These are phyloP conservation scores for Rhinopomastus cyanomelas DNA, from an alignment of 2,113 vertebrate genomes.

Conservation along the genomic window DNA sequence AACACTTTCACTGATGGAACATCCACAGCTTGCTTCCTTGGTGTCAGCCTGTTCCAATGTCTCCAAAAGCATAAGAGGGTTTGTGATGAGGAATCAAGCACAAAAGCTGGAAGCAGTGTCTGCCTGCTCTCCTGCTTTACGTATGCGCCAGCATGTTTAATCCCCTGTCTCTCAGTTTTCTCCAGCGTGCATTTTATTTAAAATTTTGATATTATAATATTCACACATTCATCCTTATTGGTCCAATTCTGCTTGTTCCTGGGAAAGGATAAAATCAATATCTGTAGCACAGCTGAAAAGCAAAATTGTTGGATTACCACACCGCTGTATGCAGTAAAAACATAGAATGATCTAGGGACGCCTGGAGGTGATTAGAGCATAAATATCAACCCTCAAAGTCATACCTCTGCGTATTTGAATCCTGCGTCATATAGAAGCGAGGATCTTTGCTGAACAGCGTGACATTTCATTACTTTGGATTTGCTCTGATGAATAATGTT, in stretches of 20 bases:
- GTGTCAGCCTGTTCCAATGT: no score
- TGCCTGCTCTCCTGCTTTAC: neutral
- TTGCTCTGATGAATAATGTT: neutral
- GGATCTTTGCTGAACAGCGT: slow-evolving; percentile 13
- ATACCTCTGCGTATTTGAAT: neutral
- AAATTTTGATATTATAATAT: slow-evolving; percentile 41
- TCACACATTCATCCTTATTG: slow-evolving; percentile 35
- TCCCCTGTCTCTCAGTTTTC: slow-evolving; percentile 25
- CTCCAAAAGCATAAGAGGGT: neutral
- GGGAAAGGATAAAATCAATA: slow-evolving; percentile 25
- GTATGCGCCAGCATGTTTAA: neutral
- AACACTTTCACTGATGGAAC: no score
- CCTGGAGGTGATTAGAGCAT: neutral
- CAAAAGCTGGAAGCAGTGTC: neutral
- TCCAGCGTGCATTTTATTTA: slow-evolving; percentile 50
- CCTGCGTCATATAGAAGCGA: slow-evolving; percentile 7
- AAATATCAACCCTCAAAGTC: neutral
- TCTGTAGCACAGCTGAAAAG: slow-evolving; percentile 3
- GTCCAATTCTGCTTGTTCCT: neutral
- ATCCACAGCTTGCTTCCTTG: no score
- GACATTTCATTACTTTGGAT: slow-evolving; percentile 31
- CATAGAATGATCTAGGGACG: neutral
- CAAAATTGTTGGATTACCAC: slow-evolving; percentile 28
- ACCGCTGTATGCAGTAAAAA: neutral
- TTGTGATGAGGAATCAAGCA: neutral